Conservation (phyloP, 2,113 vertebrate genomes). For the Struthio camelus region DNA sequence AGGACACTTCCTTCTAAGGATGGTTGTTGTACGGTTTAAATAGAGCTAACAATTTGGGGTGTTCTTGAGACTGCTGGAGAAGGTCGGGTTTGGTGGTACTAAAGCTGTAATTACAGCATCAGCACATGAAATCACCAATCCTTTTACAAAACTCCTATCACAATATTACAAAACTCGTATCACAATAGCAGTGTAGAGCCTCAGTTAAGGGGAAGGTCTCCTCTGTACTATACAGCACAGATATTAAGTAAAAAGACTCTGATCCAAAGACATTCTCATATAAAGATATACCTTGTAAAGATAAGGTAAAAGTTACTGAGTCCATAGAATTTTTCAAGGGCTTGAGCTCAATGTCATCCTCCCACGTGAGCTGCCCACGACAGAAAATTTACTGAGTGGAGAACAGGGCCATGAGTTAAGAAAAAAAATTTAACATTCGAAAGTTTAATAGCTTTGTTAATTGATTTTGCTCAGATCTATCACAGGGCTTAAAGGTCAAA, state of each 20-base stretch:
- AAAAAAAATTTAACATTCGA: neutral
- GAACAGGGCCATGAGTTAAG: neutral
- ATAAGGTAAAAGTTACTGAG: neutral
- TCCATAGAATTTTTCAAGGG: neutral
- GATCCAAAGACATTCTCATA: neutral
- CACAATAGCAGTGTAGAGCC: neutral
- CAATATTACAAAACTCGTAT: neutral
- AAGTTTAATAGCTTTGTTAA: neutral
- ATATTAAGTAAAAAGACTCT: neutral
- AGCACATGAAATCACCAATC: neutral
- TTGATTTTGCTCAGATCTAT: neutral
- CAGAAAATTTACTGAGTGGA: neutral
- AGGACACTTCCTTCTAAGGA: neutral
- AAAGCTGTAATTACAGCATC: neutral
- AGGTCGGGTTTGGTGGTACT: neutral
- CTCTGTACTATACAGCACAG: rapidly evolving
- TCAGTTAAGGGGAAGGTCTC: neutral
- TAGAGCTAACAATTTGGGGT: neutral
- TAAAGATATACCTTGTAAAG: neutral
- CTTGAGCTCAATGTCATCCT: neutral
- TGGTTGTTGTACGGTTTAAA: neutral
- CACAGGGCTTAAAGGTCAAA: neutral
- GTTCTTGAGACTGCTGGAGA: neutral
- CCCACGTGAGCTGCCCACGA: rapidly evolving
- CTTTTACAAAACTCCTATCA: neutral